Evolutionary conservation across 2,113 vertebrate species (phyloP), one percentile per base, ranked within the genome.

Genomic region (Opisthocomus hoazin): DNA sequence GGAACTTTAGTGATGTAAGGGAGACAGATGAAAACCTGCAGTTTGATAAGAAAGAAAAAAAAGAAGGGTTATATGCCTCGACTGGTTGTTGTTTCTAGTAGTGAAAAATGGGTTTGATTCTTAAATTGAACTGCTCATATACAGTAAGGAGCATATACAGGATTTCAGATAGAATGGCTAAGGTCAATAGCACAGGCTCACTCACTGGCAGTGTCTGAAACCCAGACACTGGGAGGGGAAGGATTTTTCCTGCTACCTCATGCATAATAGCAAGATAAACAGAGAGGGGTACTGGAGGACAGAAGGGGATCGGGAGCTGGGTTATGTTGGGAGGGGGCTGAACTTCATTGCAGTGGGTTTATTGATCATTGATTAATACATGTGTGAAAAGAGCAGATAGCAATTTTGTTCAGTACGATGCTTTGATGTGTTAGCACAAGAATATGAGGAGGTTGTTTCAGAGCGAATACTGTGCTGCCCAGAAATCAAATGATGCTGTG

Each of bases 61-160:
- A 29, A 5, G 15, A 4, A 3, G 7, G 3, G 16, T 3, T 32
- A 86, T 61, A 34, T 65, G 26, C 37, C 20, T 88, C 0, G 0
- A n/a, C 15, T 48, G 10, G 18, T 61, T 87, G 12, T 36, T 79
- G 14, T 54, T 82, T 89, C 58, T 74, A 50, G 41, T 56, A 64
- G 56, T 48, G 90, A 75, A 86, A 84, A 74, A 15, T 29, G 9
- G 9, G 22, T 63, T 90, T 70, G 15, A 71, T 79, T 90, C 57
- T 75, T 81, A 51, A 83, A 64, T 12, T 12, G 60, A 90, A 22
- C 21, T 89, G 30, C 45, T 84, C 8, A 16, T 11, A 11, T 64
- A 14, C 0, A 0, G 23, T 43, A 65, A 91, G 60, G 34, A 27
- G 9, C 39, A 50, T n/a, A 46, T 30, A 14, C 13, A 61, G 63